Base-by-base conservation (phyloP, 2,888 invertebrate genomes). In the Spicauda simplicius region DNA sequence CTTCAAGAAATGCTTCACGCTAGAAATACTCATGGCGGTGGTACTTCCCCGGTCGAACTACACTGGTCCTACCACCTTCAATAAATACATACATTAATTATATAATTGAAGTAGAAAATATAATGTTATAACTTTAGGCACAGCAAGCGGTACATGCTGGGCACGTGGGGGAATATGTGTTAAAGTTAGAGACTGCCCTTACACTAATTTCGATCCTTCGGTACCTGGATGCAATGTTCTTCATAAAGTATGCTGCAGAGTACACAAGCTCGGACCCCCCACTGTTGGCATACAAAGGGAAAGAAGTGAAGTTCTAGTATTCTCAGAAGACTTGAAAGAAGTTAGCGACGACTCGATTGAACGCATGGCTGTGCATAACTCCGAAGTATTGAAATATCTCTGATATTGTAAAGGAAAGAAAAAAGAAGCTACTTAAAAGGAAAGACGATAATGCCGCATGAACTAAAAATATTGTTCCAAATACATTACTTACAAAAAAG, bases 101-200 rank as follows among this genome's bases (percentile, higher is more conserved):
- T 25, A n/a, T 25, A 25, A n/a, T n/a, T 25, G 25, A 33, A 33
- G 1, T 10, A 33, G 33, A 33, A 33, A 33, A 33, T 33, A 10
- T 7, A 33, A 33, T 8, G 10, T 33, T 33, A 33, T 33, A 5
- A 33, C 56, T 52, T 67, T 74, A 87, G 86, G 86, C 3, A 71
- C 78, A 0, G 45, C 76, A 8, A n/a, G 5, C 1, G 54, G 81
- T 3, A 85, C 87, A 0, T 88, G 88, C 72, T 87, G 87, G 88
- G 83, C 80, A 0, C 83, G 86, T 0, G 86, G 86, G 0, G 88
- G 87, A 0, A 57, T 81, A 0, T 88, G 86, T 68, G 72, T 85
- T 6, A 74, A 78, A 14, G 69, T 85, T 25, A 73, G 74, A n/a
- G 18, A 45, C 41, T 41, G 41, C 37, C 52, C 77, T 12, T 86